Evolutionary conservation across 2,113 vertebrate species (phyloP), one percentile per base, ranked within the genome.

Genomic region (Dipodomys merriami): DNA sequence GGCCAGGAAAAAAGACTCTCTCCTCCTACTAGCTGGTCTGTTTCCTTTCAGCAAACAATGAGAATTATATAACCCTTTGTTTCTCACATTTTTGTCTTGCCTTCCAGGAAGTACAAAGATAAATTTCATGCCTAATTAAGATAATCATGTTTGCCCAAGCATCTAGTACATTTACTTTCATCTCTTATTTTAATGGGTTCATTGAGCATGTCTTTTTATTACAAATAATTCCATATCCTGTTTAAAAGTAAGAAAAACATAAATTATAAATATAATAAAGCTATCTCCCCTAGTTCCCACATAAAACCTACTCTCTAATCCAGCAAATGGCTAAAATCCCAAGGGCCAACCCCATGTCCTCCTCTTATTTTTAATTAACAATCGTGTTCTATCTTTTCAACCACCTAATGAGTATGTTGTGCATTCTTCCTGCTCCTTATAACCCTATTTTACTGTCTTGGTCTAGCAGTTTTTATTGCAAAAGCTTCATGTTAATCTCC

Each of bases 21-120:
- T 96, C 74, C 89, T 91, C 80, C 90, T 90, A 86, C 72, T 23
- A 88, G 93, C 88, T 88, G 67, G 20, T 93, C 86, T 88, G 83
- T 83, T 92, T 92, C 96, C 86, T 83, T 88, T 85, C 80, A 60
- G 78, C 67, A 60, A 94, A 95, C 93, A 95, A 96, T 72, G 88
- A 94, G 88, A 89, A 88, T 94, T 95, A 93, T 44, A 91, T 88
- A 96, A 94, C 72, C 79, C 29, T 92, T 89, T 94, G 74, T 94
- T 92, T 72, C 80, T 92, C 67, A 86, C 83, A 86, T 64, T 91
- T 94, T 72, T 90, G 71, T 69, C 86, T 95, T 78, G 86, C 16
- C 76, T 93, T 88, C 39, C 80, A 89, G 91, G 91, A 96, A 92
- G 23, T 46, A 64, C 53, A 85, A 94, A 96, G 95, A 96, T 49